Base-by-base conservation (phyloP, 2,113 vertebrate species). In the Oxygymnocypris stewartii region DNA sequence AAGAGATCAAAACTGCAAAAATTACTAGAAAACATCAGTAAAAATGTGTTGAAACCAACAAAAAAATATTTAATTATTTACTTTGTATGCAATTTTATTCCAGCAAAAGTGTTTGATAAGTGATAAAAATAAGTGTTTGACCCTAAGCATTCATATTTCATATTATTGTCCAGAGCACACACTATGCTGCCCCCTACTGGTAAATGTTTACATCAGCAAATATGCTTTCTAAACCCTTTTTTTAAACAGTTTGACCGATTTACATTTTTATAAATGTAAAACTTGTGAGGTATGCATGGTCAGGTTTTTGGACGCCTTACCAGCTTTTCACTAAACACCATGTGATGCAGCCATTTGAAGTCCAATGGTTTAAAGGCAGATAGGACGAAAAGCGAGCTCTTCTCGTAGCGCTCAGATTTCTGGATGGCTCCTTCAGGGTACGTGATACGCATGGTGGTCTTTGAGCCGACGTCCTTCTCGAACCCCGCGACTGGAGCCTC, bases 351-450 rank as follows among this genome's bases (percentile, higher is more conserved):
- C 98, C 98, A 99, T 94, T 96, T 98, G 94, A 99, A 97, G 93
- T 99, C 98, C 85, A 97, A 95, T 84, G 97, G 96, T 93, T 99
- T 99, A 93, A 99, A 99, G 89, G 97, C 97, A 0, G 97, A 97
- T 63, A 99, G 95, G 86, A 99, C 98, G 91, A 99, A 99, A 54
- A 99, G 95, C 0, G 98, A 99, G 86, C 96, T 94, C 7, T 96
- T 96, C 87, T 99, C 98, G 0, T 99, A 99, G 23, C 95, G 95
- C 85, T 97, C 96, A 0, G 95, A 94, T 63, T 96, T 97, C 94
- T 99, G 97, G 92, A 99, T 97, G 63, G 98, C 97, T 57, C 98
- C 98, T 93, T 99, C 98, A 0, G 98, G 98, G 91, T 99, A 99
- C 0, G 98, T 99, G 91, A 99, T 99, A 90, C 98, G 96, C 83